Evolutionary conservation across 2,797 vertebrate species (phyloP).

Genomic region (Rhinatrema bivittatum): DNA sequence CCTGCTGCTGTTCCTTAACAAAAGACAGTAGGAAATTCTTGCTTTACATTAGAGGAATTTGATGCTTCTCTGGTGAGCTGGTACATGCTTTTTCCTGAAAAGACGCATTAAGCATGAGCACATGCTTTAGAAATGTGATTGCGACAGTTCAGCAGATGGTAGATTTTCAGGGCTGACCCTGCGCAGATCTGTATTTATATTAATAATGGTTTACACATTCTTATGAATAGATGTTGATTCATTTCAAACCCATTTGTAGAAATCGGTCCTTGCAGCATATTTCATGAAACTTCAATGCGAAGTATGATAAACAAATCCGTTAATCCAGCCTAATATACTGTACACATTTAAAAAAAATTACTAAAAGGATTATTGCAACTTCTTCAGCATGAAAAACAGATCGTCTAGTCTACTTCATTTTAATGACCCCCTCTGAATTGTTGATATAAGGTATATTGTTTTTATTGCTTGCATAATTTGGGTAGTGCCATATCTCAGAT

Average conservation of each 20-base stretch:
- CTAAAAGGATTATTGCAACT: slow-evolving; percentile 42
- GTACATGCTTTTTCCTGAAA: slow-evolving; percentile 37
- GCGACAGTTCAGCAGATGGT: slow-evolving; percentile 54
- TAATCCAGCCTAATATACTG: slow-evolving; percentile 54
- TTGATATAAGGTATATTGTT: slow-evolving; percentile 20
- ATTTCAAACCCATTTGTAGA: slow-evolving; percentile 68
- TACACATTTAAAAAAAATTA: slow-evolving; percentile 39
- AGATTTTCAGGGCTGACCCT: slow-evolving; percentile 41
- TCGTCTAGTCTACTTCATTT: slow-evolving; percentile 30
- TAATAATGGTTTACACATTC: slow-evolving; percentile 70
- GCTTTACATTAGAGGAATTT: slow-evolving; percentile 45
- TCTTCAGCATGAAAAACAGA: slow-evolving; percentile 44
- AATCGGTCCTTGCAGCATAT: slow-evolving; percentile 54
- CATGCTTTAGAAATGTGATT: slow-evolving; percentile 54
- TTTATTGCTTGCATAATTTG: too few species aligned
- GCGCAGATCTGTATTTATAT: slow-evolving; percentile 63
- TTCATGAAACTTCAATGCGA: slow-evolving; percentile 59
- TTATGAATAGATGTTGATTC: slow-evolving; percentile 74
- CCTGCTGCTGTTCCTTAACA: slow-evolving; percentile 31
- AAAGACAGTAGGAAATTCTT: slow-evolving; percentile 32
- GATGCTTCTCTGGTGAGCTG: slow-evolving; percentile 30
- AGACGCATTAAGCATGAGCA: slow-evolving; percentile 43
- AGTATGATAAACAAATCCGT: slow-evolving; percentile 56
- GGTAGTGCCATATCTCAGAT: too few species aligned
- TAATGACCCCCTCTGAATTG: slow-evolving; percentile 25